Conservation (phyloP, 2,113 vertebrate species). For the Sinocyclocheilus rhinocerous region DNA sequence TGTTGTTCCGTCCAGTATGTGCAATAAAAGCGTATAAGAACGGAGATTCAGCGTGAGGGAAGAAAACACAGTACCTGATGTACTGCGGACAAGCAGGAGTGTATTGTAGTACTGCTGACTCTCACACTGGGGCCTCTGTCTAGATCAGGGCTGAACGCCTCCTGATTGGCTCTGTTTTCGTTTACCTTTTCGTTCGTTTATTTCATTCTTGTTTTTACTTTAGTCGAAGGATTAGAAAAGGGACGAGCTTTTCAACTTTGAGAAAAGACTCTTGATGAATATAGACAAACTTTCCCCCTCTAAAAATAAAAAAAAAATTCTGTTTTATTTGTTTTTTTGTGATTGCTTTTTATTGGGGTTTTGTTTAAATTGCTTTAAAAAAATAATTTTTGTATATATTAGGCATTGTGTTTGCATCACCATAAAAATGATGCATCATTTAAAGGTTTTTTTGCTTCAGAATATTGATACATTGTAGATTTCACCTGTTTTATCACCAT, state of each 20-base stretch:
- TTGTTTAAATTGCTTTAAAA: not conserved
- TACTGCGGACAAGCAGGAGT: constrained; percentile 36
- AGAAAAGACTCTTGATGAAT: constrained; percentile 71
- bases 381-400: not conserved
- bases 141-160: constrained; percentile 74
- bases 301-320: constrained; percentile 70
- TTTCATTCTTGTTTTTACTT: constrained; percentile 68
- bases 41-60: constrained; percentile 65
- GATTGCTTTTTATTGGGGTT: constrained; percentile 36
- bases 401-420: not conserved
- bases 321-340: constrained; percentile 61
- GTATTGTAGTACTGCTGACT: constrained; percentile 71
- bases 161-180: constrained; percentile 63
- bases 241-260: constrained; percentile 62
- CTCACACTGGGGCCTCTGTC: constrained; percentile 61
- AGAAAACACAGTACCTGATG: constrained; percentile 54
- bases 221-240: constrained; percentile 68
- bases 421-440: not conserved
- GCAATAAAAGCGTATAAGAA: constrained; percentile 52
- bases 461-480: constrained; percentile 5
- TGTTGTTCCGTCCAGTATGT: constrained; percentile 62
- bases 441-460: not conserved
- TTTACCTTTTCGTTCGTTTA: constrained; percentile 64
- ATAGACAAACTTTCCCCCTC: constrained; percentile 77
- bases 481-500: not conserved